phyloP scores from a whole-genome alignment of 2,888 invertebrate species.

The Drosophila mimica region DNA sequence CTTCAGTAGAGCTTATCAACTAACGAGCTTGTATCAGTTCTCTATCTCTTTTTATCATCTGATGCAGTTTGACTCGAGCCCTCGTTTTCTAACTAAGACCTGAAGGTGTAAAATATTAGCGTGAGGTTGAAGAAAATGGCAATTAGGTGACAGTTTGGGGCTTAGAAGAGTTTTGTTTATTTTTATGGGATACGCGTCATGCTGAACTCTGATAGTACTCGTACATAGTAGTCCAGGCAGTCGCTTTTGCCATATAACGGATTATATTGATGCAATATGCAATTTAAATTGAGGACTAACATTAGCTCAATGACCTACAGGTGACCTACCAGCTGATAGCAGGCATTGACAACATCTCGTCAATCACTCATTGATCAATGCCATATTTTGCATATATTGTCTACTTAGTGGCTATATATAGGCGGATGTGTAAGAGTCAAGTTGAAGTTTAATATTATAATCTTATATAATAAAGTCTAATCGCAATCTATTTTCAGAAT shows the following conservation, averaged over 20 bases:
- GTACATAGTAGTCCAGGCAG: constrained; percentile 28
- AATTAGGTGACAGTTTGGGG: constrained; percentile 3
- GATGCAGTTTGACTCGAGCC: constrained; percentile 51
- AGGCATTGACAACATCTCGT: constrained; percentile 20
- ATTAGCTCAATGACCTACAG: constrained; percentile 59
- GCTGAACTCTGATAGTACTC: constrained; percentile 1
- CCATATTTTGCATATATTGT: no score
- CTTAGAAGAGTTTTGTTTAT: constrained; percentile 39
- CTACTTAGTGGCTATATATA: not conserved
- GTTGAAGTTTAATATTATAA: constrained; percentile 55
- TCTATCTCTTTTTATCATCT: not conserved
- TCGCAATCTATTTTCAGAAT: constrained; percentile 56
- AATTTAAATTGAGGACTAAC: constrained; percentile 1
- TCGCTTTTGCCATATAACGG: constrained; percentile 42
- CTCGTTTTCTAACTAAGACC: constrained; percentile 14
- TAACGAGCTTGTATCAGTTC: not conserved
- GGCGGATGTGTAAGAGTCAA: constrained; percentile 8
- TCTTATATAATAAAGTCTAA: constrained; percentile 9
- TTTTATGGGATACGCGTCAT: not conserved
- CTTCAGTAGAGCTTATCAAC: constrained; percentile 25
- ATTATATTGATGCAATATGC: constrained; percentile 35
- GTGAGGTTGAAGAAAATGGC: not conserved
- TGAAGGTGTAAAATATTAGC: not conserved
- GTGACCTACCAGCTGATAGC: constrained; percentile 59
- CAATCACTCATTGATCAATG: constrained; percentile 54